phyloP scores from a whole-genome alignment of 2,113 vertebrate genomes.

The Empidonax alnorum region DNA sequence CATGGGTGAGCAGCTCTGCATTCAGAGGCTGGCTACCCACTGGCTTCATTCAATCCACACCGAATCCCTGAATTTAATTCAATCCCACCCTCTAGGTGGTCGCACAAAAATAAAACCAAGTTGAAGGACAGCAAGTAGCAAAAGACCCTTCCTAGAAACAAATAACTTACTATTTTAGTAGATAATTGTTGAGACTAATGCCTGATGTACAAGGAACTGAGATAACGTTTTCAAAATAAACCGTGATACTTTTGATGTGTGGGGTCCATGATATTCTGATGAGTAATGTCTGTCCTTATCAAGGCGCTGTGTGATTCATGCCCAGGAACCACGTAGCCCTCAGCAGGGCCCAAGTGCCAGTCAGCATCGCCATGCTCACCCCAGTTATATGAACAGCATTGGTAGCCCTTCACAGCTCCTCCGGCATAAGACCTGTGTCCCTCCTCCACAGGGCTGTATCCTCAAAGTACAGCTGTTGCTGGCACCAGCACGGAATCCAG shows the following conservation, averaged over 20 bases:
- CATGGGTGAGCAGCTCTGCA: fast-evolving
- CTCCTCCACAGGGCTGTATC: not conserved
- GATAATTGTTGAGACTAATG: not conserved
- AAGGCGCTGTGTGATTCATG: not conserved
- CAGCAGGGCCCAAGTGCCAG: not conserved
- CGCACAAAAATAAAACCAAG: not conserved
- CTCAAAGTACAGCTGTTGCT: not conserved
- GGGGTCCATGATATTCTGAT: not conserved
- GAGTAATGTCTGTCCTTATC: slow-evolving; percentile 72
- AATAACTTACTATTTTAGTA: slow-evolving; percentile 38
- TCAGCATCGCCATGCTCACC: fast-evolving
- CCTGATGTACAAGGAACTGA: slow-evolving; percentile 69
- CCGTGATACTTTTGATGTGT: not conserved
- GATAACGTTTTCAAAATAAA: slow-evolving; percentile 78
- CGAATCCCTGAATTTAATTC: not conserved
- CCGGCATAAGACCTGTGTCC: fast-evolving
- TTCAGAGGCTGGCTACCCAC: not conserved
- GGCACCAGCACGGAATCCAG: not conserved
- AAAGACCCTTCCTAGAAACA: slow-evolving; percentile 32
- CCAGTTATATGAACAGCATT: not conserved
- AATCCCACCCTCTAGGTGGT: fast-evolving
- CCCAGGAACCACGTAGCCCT: not conserved
- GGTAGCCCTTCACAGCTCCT: fast-evolving
- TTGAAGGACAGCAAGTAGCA: not conserved
- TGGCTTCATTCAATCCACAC: fast-evolving